phyloP scores from a whole-genome alignment of 2,113 vertebrate genomes.

The human region GRCh38 chrX:64304001-64304500 shows the following conservation, averaged over 20 bases:
- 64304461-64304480: conserved; percentile 94
- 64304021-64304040: conserved; percentile 91
- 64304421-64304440: conserved; percentile 89
- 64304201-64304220: conserved; percentile 89
- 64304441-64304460: conserved; percentile 91
- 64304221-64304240: conserved; percentile 93
- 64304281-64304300: conserved; percentile 90
- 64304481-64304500: conserved; percentile 94
- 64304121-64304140: conserved; percentile 95
- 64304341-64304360: conserved; percentile 96
- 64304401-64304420: conserved; percentile 86
- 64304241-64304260: conserved; percentile 91
- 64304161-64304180: conserved; percentile 81
- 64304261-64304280: conserved; percentile 95
- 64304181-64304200: neutral
- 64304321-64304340: conserved; percentile 91
- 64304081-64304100: conserved; percentile 93
- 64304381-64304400: conserved; percentile 92
- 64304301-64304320: conserved; percentile 90
- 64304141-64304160: conserved; percentile 88
- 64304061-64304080: conserved; percentile 94
- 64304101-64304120: conserved; percentile 89
- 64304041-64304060: conserved; percentile 92
- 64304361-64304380: conserved; percentile 92
- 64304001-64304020: conserved; percentile 84